Evolutionary conservation across 2,113 vertebrate genomes (phyloP).

Genomic region (Nematolebias whitei): DNA sequence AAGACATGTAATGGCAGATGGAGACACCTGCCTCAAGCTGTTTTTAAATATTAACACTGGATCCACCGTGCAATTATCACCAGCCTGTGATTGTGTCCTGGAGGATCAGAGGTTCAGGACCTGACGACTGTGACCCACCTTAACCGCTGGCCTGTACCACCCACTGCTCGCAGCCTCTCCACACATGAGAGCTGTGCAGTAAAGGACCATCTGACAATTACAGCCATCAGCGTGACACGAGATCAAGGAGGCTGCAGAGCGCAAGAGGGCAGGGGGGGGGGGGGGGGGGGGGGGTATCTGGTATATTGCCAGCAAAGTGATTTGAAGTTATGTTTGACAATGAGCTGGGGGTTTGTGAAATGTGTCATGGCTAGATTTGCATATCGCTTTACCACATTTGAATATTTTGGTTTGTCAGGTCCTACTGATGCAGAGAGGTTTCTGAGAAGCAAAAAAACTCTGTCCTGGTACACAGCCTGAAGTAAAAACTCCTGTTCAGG

Average conservation of each 20-base stretch:
- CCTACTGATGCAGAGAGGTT: conserved; percentile 13
- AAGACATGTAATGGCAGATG: conserved; percentile 45
- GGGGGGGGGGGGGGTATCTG: conserved; percentile 21
- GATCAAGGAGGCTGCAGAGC: conserved; percentile 66
- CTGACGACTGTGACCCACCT: conserved; percentile 37
- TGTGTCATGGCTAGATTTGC: conserved; percentile 54
- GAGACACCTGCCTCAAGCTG: conserved; percentile 55
- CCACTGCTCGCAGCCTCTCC: conserved; percentile 56
- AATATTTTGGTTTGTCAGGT: conserved; percentile 43
- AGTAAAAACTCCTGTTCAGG: conserved; percentile 1
- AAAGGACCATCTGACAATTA: conserved; percentile 68
- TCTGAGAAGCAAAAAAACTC: conserved; percentile 12
- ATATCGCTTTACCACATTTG: conserved; percentile 45
- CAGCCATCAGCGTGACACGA: conserved; percentile 61
- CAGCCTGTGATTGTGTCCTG: conserved; percentile 47
- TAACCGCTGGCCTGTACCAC: conserved; percentile 49
- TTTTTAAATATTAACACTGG: conserved; percentile 61
- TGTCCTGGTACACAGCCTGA: neutral
- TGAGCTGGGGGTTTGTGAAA: conserved; percentile 57
- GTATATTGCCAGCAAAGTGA: conserved; percentile 49
- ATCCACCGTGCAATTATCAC: conserved; percentile 67
- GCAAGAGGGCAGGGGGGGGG: conserved; percentile 26
- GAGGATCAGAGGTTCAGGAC: conserved; percentile 58
- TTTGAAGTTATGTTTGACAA: conserved; percentile 65
- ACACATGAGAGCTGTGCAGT: conserved; percentile 54